phyloP scores from a whole-genome alignment of 2,113 vertebrate genomes.

The Xyliphius kryptos region DNA sequence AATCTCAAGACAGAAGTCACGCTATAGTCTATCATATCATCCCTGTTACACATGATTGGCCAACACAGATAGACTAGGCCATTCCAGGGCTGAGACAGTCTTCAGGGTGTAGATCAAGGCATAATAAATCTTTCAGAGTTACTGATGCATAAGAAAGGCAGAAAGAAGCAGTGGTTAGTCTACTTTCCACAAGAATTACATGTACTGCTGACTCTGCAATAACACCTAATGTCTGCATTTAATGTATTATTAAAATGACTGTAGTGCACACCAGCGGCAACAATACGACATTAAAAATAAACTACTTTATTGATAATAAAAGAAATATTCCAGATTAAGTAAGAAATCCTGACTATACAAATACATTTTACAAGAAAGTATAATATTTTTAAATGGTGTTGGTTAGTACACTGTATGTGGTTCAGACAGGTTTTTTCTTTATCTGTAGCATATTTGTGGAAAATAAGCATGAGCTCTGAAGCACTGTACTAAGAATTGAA shows the following conservation, averaged over 20 bases:
- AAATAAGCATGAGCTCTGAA: too few relatives aligned
- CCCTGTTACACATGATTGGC: slow-evolving; percentile 47
- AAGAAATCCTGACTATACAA: too few relatives aligned
- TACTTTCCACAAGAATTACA: background rate
- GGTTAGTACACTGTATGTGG: too few relatives aligned
- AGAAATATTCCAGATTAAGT: too few relatives aligned
- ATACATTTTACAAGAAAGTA: too few relatives aligned
- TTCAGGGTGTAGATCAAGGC: background rate
- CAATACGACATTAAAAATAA: too few relatives aligned
- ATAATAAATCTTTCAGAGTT: background rate
- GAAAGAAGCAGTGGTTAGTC: background rate
- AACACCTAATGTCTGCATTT: background rate
- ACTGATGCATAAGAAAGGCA: slow-evolving; percentile 8
- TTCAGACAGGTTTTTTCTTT: too few relatives aligned
- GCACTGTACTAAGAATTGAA: too few relatives aligned
- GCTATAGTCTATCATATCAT: slow-evolving; percentile 56
- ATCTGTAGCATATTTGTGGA: too few relatives aligned
- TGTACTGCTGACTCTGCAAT: background rate
- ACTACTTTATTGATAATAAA: too few relatives aligned
- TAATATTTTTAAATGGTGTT: too few relatives aligned
- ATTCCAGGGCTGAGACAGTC: slow-evolving; percentile 4
- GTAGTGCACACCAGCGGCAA: background rate
- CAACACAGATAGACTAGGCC: slow-evolving; percentile 17
- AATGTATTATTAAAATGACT: background rate
- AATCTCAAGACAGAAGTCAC: slow-evolving; percentile 49